Conservation (phyloP, 2,888 invertebrate genomes). For the Lasioglossum calceatum region DNA sequence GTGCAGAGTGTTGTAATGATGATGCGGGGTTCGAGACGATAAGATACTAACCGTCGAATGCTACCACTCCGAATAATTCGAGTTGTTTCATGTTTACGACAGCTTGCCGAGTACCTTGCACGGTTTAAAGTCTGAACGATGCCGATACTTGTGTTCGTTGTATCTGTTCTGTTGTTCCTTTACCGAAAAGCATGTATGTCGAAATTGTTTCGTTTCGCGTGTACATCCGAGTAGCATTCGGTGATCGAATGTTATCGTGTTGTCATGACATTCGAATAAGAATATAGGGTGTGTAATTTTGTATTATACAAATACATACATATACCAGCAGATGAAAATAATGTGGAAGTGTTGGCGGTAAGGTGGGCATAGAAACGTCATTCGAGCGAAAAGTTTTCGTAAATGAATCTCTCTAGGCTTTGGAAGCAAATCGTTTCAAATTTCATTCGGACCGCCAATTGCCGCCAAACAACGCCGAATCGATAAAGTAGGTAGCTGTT, state of each 20-base stretch:
- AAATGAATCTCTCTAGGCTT: not conserved
- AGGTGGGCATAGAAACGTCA: not conserved
- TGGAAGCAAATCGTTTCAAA: not conserved
- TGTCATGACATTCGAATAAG: constrained; percentile 25
- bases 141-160: not conserved
- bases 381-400: not conserved
- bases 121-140: not conserved
- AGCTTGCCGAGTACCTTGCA: not conserved
- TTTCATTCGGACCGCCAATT: not conserved
- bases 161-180: not conserved
- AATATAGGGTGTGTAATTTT: not conserved
- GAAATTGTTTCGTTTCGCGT: constrained; percentile 1
- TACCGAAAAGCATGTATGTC: not conserved
- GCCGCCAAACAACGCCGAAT: not conserved
- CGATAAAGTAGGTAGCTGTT: not conserved
- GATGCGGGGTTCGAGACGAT: not conserved
- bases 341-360: not conserved
- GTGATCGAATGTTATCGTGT: constrained; percentile 15
- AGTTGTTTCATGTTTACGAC: constrained; percentile 87
- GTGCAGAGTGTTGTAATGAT: not conserved
- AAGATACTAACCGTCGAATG: constrained; percentile 89
- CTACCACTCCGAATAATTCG: constrained; percentile 90
- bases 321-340: not conserved
- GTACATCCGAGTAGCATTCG: not conserved
- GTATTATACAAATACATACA: not conserved